A percentile compares a stretch with the other conserved stretches of the same genome.
Conservation (phyloP, 2,888 invertebrate species). For the Adelognathus sp. region DNA sequence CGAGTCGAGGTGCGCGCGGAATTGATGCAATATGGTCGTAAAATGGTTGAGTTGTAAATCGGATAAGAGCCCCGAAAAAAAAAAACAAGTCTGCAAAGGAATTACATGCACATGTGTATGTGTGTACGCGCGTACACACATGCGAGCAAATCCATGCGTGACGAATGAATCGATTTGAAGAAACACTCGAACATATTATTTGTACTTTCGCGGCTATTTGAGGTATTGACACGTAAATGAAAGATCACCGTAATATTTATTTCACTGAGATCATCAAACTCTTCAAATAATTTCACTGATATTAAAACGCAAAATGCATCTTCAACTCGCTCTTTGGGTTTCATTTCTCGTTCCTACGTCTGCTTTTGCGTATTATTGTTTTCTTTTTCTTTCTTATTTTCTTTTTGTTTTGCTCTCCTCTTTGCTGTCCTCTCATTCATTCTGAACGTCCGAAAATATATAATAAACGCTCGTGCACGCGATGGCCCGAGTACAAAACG, state of each 20-base stretch:
- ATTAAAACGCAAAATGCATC: neutral
- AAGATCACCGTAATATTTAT: neutral
- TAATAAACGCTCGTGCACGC: conserved; percentile 2
- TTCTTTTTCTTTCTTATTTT: neutral
- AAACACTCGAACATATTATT: neutral
- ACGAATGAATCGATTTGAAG: neutral
- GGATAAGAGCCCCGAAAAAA: conserved; percentile 46
- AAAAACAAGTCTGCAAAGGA: conserved; percentile 11
- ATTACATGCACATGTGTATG: neutral
- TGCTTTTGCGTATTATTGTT: neutral
- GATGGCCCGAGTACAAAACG: conserved; percentile 6
- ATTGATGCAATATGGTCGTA: conserved; percentile 69
- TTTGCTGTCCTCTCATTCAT: too few relatives aligned
- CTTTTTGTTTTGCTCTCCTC: neutral
- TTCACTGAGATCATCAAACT: neutral
- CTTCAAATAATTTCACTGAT: neutral
- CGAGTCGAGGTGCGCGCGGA: conserved; percentile 58
- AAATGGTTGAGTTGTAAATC: conserved; percentile 49
- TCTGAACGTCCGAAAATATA: neutral
- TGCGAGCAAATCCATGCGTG: neutral
- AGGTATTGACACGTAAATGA: neutral
- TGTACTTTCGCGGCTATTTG: neutral
- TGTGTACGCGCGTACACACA: neutral
- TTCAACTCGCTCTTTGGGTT: neutral
- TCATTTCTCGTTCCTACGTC: neutral